Conservation (phyloP, 2,113 vertebrate genomes). For the Perca flavescens region DNA sequence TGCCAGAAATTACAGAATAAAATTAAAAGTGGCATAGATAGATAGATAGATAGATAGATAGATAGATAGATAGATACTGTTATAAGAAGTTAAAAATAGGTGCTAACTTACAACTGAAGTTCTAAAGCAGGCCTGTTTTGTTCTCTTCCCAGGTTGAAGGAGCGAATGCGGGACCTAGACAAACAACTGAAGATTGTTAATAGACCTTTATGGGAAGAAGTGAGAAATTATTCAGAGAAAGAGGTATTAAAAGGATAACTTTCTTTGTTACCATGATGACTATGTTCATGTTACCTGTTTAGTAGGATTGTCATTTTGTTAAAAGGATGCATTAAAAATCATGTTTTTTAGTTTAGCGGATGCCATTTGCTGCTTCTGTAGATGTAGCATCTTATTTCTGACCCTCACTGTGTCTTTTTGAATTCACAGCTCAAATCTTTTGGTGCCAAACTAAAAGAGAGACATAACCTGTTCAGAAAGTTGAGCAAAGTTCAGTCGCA, state of each 20-base stretch:
- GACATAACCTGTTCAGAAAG: slow-evolving; percentile 78
- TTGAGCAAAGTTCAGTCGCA: slow-evolving; percentile 77
- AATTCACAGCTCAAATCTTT: slow-evolving; percentile 77
- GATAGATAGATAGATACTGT: neutral
- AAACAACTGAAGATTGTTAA: slow-evolving; percentile 78
- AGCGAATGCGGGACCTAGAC: slow-evolving; percentile 73
- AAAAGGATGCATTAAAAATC: neutral
- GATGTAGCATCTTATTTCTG: neutral
- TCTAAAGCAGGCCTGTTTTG: neutral
- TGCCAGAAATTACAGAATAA: neutral
- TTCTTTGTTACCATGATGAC: neutral
- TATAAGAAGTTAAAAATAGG: neutral
- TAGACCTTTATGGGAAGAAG: slow-evolving; percentile 72
- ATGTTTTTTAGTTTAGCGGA: neutral
- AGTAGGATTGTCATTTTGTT: neutral
- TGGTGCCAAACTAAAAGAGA: slow-evolving; percentile 81
- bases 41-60: too few species aligned
- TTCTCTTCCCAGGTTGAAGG: slow-evolving; percentile 73
- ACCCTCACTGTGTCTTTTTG: neutral
- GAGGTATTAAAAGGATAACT: slow-evolving; percentile 67
- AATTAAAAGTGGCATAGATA: neutral
- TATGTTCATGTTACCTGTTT: neutral
- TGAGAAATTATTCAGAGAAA: slow-evolving; percentile 70
- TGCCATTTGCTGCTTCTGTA: neutral
- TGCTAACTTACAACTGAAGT: neutral